phyloP scores from a whole-genome alignment of 2,113 vertebrate species.

The Ptychochromis oligacanthus region DNA sequence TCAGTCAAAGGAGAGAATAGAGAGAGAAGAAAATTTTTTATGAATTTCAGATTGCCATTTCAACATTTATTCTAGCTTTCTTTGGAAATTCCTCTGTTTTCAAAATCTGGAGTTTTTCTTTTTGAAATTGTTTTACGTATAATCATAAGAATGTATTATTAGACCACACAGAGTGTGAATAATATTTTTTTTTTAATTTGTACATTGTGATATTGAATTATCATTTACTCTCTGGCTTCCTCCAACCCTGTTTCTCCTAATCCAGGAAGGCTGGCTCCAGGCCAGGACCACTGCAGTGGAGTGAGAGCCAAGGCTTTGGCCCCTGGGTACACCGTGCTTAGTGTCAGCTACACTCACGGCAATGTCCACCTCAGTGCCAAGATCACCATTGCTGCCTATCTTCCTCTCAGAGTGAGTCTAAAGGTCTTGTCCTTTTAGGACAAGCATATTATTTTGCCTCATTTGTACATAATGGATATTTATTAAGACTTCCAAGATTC shows the following conservation, averaged over 20 bases:
- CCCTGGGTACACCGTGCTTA: conserved; percentile 83
- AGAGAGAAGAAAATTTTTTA: neutral
- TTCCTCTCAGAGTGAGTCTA: conserved; percentile 87
- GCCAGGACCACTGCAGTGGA: conserved; percentile 85
- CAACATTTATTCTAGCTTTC: neutral
- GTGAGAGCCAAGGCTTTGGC: conserved; percentile 84
- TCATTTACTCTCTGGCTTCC: neutral
- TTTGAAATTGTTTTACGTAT: neutral
- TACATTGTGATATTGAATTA: conserved; percentile 10
- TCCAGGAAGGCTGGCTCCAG: conserved; percentile 84
- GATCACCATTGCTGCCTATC: conserved; percentile 89
- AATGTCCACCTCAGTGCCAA: conserved; percentile 86
- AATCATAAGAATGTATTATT: neutral
- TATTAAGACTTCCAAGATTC: neutral
- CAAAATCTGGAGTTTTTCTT: conserved; percentile 16
- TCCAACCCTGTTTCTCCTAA: neutral
- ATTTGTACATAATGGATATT: neutral
- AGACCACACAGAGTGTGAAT: neutral
- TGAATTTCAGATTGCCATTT: neutral
- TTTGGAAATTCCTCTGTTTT: conserved; percentile 17
- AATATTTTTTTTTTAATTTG: neutral
- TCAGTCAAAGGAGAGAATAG: neutral
- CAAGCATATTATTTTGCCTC: no score
- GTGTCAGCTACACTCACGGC: conserved; percentile 87
- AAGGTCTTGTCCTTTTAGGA: neutral